Percentiles rank a stretch among this genome's conserved stretches.
Conservation (phyloP, 2,888 invertebrate genomes). For the Meghimatium bilineatum region DNA sequence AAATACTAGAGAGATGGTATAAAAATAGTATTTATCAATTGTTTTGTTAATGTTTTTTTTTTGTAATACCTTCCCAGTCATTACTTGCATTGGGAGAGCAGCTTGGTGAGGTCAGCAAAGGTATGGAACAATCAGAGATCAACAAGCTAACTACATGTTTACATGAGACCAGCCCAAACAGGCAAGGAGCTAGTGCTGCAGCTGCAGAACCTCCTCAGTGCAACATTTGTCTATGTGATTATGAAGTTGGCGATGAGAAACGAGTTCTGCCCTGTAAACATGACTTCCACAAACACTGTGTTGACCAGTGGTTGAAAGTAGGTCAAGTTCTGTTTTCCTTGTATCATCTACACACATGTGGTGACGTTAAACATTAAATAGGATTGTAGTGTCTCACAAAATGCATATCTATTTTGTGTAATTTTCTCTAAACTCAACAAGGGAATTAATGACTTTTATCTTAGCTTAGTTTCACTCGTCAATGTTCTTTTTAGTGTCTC, state of each 20-base stretch:
- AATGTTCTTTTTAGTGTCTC: too few relatives aligned
- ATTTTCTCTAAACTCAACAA: too few relatives aligned
- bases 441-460: too few relatives aligned
- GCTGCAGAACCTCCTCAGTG: conserved; percentile 56
- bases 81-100: conserved; percentile 65
- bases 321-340: conserved; percentile 8
- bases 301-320: conserved; percentile 66
- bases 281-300: conserved; percentile 64
- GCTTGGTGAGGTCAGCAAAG: conserved; percentile 62
- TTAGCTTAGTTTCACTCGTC: too few relatives aligned
- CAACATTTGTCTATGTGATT: conserved; percentile 64
- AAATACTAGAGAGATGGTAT: too few relatives aligned
- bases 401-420: too few relatives aligned
- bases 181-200: neutral
- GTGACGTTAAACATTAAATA: too few relatives aligned
- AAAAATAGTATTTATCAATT: neutral
- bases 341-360: too few relatives aligned
- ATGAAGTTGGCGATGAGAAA: conserved; percentile 59
- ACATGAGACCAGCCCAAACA: conserved; percentile 42
- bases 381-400: too few relatives aligned
- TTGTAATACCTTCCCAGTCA: conserved; percentile 51
- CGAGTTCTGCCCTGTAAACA: conserved; percentile 63
- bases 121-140: conserved; percentile 58
- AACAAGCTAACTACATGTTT: conserved; percentile 55
- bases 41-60: neutral